Base-by-base conservation (phyloP, 2,113 vertebrate species). In the Solea solea region DNA sequence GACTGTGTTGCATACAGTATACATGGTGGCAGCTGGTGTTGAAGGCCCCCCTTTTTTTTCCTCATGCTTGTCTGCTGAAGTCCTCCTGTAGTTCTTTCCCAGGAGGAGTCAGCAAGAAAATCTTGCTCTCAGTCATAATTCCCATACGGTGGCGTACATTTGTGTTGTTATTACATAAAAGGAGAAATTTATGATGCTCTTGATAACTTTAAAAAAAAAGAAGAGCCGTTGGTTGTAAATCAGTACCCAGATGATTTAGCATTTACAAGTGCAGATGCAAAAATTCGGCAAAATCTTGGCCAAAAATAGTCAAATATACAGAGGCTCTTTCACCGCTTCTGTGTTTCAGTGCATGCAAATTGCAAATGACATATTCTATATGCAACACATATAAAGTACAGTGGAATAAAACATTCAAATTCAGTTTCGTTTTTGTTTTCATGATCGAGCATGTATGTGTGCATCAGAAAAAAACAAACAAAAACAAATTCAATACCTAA, bases 1-100 rank as follows among this genome's bases (percentile, higher is more conserved):
- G 63, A 63, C 57, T 25, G 67, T 52, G 61, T 45, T 71, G 71
- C 64, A 55, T 75, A 63, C 27, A 72, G 80, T 63, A 70, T 64
- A 68, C 65, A 69, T 62, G 64, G 27, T 65, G 65, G 62, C 79
- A 76, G 76, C 44, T 5, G 1, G 15, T 25, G 62, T 49, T 27
- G 21, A 28, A 78, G 48, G 54, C 12, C 28, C 40, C 21, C 21
- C 21, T 21, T 21, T 21, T 21, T 51, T 75, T 71, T 73, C 60
- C 62, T 62, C 52, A 66, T 25, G 16, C 15, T 56, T 73, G 49
- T 44, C 71, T 56, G 73, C 51, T 64, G 48, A 69, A 71, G 46
- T 54, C 9, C 57, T 7, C 45, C 51, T 59, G 39, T 65, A 64
- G 60, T 68, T 21, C 46, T 34, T 51, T 28, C 41, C 53, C 9